A percentile compares a stretch with the other conserved stretches of the same genome.
Evolutionary conservation across 1,140 invertebrate genomes (phyloP).

Genomic region (Bombus superbus): DNA sequence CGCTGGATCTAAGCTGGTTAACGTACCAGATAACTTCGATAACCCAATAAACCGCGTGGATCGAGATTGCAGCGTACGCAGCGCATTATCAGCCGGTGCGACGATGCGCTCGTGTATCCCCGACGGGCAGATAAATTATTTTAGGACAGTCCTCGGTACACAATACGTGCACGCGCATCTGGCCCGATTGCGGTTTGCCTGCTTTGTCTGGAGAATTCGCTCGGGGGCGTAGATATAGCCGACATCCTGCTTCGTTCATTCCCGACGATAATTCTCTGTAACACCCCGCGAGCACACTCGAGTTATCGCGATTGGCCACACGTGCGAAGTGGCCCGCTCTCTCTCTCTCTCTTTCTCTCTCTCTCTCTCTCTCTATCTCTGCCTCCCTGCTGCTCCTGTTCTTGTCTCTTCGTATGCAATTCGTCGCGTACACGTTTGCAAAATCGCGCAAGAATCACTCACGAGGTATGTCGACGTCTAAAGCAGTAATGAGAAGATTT

Average conservation of each 20-base stretch:
- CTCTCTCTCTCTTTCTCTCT: not conserved
- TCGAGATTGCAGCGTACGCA: conserved; percentile 51
- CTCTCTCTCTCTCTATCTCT: not conserved
- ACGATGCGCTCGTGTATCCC: conserved; percentile 14
- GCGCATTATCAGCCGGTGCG: conserved; percentile 47
- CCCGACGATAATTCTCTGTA: conserved; percentile 62
- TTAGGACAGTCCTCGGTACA: conserved; percentile 54
- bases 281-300: conserved; percentile 53
- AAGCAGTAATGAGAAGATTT: not conserved
- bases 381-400: not conserved
- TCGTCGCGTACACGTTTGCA: not conserved
- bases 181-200: conserved; percentile 60
- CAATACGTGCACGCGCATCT: conserved; percentile 63
- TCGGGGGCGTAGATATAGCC: conserved; percentile 72
- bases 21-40: conserved; percentile 59
- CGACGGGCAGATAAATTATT: conserved; percentile 65
- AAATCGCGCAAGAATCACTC: conserved; percentile 17
- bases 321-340: conserved; percentile 60
- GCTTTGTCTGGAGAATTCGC: conserved; percentile 72
- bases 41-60: conserved; percentile 56
- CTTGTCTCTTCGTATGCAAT: not conserved
- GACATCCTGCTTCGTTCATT: conserved; percentile 73
- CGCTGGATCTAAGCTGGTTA: conserved; percentile 11
- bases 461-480: not conserved
- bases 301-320: conserved; percentile 70